Evolutionary conservation across 2,797 vertebrate species (phyloP), one percentile per base, ranked within the genome.

Genomic region (Lepidocolaptes lacrymiger): DNA sequence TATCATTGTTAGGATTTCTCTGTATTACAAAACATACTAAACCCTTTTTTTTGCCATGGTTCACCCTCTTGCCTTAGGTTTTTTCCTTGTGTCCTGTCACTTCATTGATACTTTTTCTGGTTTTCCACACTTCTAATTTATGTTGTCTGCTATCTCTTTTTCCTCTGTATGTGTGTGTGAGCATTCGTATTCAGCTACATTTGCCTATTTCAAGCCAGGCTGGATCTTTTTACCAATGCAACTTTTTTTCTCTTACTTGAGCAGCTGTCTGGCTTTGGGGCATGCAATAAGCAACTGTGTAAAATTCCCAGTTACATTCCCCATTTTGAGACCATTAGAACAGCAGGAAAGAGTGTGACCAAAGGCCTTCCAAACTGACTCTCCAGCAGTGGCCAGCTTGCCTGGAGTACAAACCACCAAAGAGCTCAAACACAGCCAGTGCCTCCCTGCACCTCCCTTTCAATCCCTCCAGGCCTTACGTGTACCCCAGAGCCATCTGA

Each of bases 151-250:
- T 95, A 82, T 76, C n/a, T 81, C 39, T 71, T 94, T 91, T 87
- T 55, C 30, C 18, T 44, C 28, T 32, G 1, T 72, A 10, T 66
- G 26, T 82, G 16, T 63, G 39, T 82, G 19, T 64, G 39, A 14
- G 26, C 85, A 94, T 95, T 94, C 92, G 81, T 91, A 92, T 95
- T 89, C 91, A 77, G 78, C 72, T 85, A 27, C 82, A 64, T 64
- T 91, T 91, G 56, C 75, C 56, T 85, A 32, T 85, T 95, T 85
- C 71, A 61, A 93, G 74, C 26, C 59, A 74, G 44, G 34, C 67
- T 79, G 59, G 59, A 64, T 95, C 78, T 85, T 91, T 93, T 61
- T 28, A 82, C 63, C 59, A 63, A 9, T 1, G 5, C 55, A 90
- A 79, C 27, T 46, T 67, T 85, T 92, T 82, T 54, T 18, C 59